Evolutionary conservation across 2,888 invertebrate species (phyloP), one percentile per base, ranked within the genome.

Genomic region (Dryomyza anilis): DNA sequence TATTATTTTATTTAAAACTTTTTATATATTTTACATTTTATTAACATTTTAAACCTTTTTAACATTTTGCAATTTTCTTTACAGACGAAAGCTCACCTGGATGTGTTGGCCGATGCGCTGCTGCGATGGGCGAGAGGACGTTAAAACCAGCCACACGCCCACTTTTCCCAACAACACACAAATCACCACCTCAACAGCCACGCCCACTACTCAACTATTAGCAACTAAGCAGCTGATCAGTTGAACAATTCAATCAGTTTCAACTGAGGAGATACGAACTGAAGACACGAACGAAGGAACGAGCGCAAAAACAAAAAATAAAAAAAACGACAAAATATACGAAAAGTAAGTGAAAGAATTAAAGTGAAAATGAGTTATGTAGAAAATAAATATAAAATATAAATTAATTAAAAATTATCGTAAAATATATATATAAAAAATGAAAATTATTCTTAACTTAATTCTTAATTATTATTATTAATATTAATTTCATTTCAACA

Each of bases 71-170:
- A n/a, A n/a, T n/a, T n/a, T n/a, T 81, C 77, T 79, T 78, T 90
- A 60, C 91, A 96, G 96, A 96, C 95, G 79, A 96, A 95, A 85
- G 95, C 95, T 81, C 96, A 96, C 84, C 87, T 96, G 86, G 95
- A 96, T 86, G 94, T 96, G 75, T 85, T 96, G 84, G 96, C 96
- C 73, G 96, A 96, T 85, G 96, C 95, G 81, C 88, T 96, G 77
- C 86, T 96, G 76, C 90, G 95, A 83, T 96, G 95, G 95, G 95
- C 95, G 83, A 88, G 95, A 85, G 95, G 95, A 78, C 94, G 95
- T 86, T 95, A 94, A 87, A 78, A 56, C 58, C 48, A 62, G 7
- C 62, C 10, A 58, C 33, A 65, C 53, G 63, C 59, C 58, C 43
- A 69, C 3, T 67, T 21, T 6, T 6, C 16, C n/a, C 29, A 12